These are phyloP conservation scores for Idaea aversata DNA, from an alignment of 2,888 invertebrate species.

Conservation along the genomic window DNA sequence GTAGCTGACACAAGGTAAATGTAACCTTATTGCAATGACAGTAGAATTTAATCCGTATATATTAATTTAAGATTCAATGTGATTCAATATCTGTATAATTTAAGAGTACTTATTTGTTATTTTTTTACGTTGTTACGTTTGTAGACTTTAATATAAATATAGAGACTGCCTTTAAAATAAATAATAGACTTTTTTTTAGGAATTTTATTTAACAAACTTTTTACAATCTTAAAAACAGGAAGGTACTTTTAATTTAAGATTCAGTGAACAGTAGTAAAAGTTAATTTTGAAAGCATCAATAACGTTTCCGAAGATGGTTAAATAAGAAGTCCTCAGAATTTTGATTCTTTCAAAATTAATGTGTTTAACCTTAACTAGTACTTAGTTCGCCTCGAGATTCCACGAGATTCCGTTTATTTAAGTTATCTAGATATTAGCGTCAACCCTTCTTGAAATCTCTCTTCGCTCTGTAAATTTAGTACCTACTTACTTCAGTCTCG, in stretches of 20 bases:
- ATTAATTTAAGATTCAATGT: background rate
- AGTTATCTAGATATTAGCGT: background rate
- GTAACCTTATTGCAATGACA: background rate
- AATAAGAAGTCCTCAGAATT: background rate
- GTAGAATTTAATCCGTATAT: background rate
- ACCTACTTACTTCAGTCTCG: slow-evolving; percentile 45
- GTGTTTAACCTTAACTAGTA: background rate
- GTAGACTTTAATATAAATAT: slow-evolving; percentile 21
- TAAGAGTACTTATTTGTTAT: slow-evolving; percentile 11
- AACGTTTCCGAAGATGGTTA: slow-evolving; percentile 19
- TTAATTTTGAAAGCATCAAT: slow-evolving; percentile 17
- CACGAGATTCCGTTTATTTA: background rate
- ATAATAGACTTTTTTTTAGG: slow-evolving; percentile 39
- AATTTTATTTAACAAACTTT: slow-evolving; percentile 73
- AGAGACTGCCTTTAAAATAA: slow-evolving; percentile 57
- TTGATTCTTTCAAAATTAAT: slow-evolving; percentile 2
- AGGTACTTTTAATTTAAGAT: slow-evolving; percentile 60
- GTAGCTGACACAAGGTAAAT: slow-evolving; percentile 32
- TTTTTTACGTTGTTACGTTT: slow-evolving; percentile 27
- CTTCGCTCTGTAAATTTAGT: background rate
- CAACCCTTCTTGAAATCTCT: background rate
- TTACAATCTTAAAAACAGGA: slow-evolving; percentile 54
- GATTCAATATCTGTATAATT: background rate
- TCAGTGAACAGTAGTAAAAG: slow-evolving; percentile 43
- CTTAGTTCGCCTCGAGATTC: background rate